phyloP scores from a whole-genome alignment of 2,888 invertebrate species.

The Homarus gammarus region DNA sequence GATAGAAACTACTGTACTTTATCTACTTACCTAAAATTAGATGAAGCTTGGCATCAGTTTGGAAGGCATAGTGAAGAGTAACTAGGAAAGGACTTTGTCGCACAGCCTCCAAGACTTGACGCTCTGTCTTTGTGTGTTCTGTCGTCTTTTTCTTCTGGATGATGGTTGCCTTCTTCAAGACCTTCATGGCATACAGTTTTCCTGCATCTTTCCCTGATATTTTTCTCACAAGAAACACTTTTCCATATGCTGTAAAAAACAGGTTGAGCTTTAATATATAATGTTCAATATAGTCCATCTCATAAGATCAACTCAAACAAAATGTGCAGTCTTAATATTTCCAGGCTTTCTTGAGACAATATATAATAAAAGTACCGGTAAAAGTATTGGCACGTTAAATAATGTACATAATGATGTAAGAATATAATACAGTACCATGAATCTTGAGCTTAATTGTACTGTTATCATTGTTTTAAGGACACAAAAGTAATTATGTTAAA shows the following conservation, averaged over 20 bases:
- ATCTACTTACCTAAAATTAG: conserved; percentile 93
- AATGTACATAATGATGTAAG: too few relatives aligned
- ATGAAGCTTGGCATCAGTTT: conserved; percentile 97
- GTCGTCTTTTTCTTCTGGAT: conserved; percentile 96
- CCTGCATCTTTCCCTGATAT: conserved; percentile 89
- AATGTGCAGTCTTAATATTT: too few relatives aligned
- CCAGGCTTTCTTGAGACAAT: too few relatives aligned
- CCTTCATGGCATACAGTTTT: conserved; percentile 98
- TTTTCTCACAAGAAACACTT: conserved; percentile 97
- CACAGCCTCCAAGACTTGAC: conserved; percentile 97
- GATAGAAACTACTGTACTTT: too few relatives aligned
- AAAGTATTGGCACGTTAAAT: too few relatives aligned
- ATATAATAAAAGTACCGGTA: too few relatives aligned
- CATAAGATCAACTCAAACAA: too few relatives aligned
- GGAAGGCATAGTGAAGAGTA: conserved; percentile 98
- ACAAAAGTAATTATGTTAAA: too few relatives aligned
- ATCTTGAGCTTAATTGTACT: too few relatives aligned
- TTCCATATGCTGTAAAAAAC: conserved; percentile 86
- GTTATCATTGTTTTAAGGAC: too few relatives aligned
- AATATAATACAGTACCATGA: too few relatives aligned
- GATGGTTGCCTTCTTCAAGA: conserved; percentile 95
- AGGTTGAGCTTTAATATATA: neutral
- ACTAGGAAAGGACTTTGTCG: conserved; percentile 97
- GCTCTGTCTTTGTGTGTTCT: conserved; percentile 97
- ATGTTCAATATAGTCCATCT: neutral